Evolutionary conservation across 2,797 vertebrate genomes (phyloP), one percentile per base, ranked within the genome.

Genomic region (Ispidina picta): DNA sequence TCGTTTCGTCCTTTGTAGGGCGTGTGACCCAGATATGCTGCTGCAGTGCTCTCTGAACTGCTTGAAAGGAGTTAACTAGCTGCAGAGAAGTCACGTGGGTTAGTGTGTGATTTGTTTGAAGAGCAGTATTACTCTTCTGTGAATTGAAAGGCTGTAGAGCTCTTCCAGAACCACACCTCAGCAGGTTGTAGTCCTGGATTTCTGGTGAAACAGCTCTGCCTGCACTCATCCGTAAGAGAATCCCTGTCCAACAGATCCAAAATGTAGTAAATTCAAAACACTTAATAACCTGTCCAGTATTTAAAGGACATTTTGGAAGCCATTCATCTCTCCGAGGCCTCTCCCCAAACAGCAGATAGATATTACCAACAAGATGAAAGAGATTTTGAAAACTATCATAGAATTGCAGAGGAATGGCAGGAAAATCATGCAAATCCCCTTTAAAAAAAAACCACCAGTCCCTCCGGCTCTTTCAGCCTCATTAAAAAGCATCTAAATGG

Each of bases 11-110:
- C 86, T 93, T 86, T 92, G 90, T 29, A 59, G 86, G 60, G 76
- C 86, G 82, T 59, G 79, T 93, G 93, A 94, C 95, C 91, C 93
- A 95, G 88, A 95, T 94, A 84, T 88, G 75, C 68, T 68, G 78
- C 86, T 91, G 88, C 88, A 88, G 64, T 22, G 63, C 86, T 76
- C 89, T 88, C 74, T 54, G 79, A 23, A 28, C 80, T 79, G 54
- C 15, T 63, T 59, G 28, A 88, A 76, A 88, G 71, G 60, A 92
- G 77, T 37, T 84, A 83, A 89, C 41, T 41, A 68, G 43, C 80
- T 88, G 92, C 80, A 60, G 65, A 83, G 80, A n/a, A 82, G 74
- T 41, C 46, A 8, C 2, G 46, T 1, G 5, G 28, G n/a, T 28
- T 12, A 10, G 56, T 22, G 83, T 81, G 73, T 15, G 64, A 72